phyloP scores from a whole-genome alignment of 1,140 invertebrate genomes.

The Diorhabda sublineata region DNA sequence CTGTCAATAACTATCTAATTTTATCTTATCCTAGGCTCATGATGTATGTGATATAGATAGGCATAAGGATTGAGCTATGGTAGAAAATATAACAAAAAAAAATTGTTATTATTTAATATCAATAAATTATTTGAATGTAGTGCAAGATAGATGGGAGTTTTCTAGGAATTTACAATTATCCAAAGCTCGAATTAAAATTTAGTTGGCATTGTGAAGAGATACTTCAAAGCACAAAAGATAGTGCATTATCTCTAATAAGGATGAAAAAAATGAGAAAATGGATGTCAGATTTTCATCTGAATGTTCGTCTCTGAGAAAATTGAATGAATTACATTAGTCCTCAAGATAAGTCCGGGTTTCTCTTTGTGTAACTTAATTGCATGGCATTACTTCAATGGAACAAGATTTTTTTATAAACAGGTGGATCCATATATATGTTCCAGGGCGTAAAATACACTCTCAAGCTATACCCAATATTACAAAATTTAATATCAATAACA shows the following conservation, averaged over 20 bases:
- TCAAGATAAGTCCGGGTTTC: background rate
- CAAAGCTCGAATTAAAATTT: background rate
- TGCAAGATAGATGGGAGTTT: background rate
- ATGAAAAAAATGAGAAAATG: background rate
- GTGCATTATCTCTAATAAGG: slow-evolving; percentile 2
- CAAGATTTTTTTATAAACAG: too few species aligned
- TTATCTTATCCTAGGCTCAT: too few species aligned
- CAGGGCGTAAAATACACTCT: too few species aligned
- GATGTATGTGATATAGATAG: too few species aligned
- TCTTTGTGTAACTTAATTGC: background rate
- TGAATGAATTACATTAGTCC: slow-evolving; percentile 3
- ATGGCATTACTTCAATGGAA: background rate
- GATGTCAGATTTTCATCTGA: background rate
- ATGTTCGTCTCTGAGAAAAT: background rate
- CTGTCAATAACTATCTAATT: too few species aligned
- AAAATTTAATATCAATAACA: too few species aligned
- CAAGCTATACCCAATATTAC: too few species aligned
- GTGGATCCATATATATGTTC: too few species aligned
- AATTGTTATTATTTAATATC: too few species aligned
- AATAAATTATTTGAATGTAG: too few species aligned
- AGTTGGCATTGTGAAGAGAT: background rate
- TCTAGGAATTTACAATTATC: background rate
- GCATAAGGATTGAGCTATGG: too few species aligned
- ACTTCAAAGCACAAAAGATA: background rate
- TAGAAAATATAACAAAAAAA: too few species aligned